Conservation (phyloP, 2,888 invertebrate species). For the Emmelina monodactyla region DNA sequence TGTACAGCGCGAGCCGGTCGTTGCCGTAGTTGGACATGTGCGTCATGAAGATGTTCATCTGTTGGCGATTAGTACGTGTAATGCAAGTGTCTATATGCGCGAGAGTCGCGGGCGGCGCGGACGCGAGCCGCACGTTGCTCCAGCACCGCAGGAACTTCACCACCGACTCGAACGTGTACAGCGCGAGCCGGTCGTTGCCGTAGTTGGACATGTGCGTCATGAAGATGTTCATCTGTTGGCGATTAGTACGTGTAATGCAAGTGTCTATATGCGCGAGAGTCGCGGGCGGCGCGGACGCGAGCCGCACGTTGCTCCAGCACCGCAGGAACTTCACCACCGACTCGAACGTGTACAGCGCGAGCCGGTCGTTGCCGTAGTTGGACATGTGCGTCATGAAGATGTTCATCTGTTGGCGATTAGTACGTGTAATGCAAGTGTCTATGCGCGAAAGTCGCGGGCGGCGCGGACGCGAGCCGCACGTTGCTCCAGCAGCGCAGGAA, state of each 20-base stretch:
- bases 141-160: constrained; percentile 96
- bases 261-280: no score
- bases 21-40: constrained; percentile 99
- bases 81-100: no score
- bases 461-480: constrained; percentile 84
- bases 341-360: constrained; percentile 97
- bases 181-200: constrained; percentile 95
- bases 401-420: no score
- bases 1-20: constrained; percentile 95
- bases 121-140: constrained; percentile 92
- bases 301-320: constrained; percentile 96
- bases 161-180: constrained; percentile 97
- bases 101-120: constrained; percentile 90
- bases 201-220: constrained; percentile 99
- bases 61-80: no score
- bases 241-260: no score
- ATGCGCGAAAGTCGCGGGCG: no score
- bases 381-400: constrained; percentile 99
- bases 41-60: constrained; percentile 99
- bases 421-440: no score
- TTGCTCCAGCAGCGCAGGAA: constrained; percentile 99
- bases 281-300: constrained; percentile 89
- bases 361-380: constrained; percentile 97
- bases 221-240: constrained; percentile 97
- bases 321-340: constrained; percentile 95